Evolutionary conservation across 2,113 vertebrate species (phyloP), one percentile per base, ranked within the genome.

Genomic region (Silurus glanis): DNA sequence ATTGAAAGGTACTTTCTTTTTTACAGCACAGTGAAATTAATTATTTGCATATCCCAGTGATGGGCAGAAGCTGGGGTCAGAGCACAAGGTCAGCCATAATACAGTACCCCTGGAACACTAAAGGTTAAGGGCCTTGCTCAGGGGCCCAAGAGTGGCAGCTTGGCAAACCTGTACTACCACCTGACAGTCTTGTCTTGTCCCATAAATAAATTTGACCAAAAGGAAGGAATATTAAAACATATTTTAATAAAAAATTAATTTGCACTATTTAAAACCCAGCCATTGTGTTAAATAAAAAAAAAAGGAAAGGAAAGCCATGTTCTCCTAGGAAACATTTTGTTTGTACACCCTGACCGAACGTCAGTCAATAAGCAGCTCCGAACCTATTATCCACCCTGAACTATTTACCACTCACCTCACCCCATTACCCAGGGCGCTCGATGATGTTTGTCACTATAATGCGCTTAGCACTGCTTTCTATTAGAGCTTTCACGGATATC

Each of bases 361-460:
- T 49, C 80, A 89, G 89, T 90, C 90, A 89, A 90, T 90, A 90
- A 84, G 86, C 78, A 45, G 61, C 86, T 86, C 82, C 58, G 81
- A 84, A 84, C 90, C 82, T 88, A 88, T 90, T 89, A 89, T 83
- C 90, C 82, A 82, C 64, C 83, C 82, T 89, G 90, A 89, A 89
- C 90, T 90, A 83, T 83, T 90, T 89, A 89, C 89, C 88, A 84
- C 75, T 72, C 85, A 79, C 78, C 80, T 83, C 79, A 82, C 84
- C 84, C 84, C 80, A 90, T 90, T 90, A 90, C 86, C 86, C 86
- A 82, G 53, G 14, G 71, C 62, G 66, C 86, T 90, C 88, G 85
- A 88, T 88, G 82, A 84, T 82, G 84, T 90, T 87, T 88, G 86
- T 88, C 88, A 88, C 83, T 81, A 85, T 90, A 89, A 90, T 90